Evolutionary conservation across 2,888 invertebrate genomes (phyloP).

Genomic region (Cantharis rustica): DNA sequence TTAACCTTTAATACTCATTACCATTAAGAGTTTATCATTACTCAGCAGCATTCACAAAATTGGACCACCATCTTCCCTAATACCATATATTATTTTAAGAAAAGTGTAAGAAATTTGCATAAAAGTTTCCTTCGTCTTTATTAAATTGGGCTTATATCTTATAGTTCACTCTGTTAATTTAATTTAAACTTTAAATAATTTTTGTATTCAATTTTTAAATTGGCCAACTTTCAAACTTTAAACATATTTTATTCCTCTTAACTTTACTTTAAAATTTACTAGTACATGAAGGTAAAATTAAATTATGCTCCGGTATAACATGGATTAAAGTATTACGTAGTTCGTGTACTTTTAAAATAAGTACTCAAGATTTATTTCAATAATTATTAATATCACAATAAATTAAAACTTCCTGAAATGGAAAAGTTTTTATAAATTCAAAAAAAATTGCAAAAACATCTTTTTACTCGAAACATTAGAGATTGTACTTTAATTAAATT

Average conservation of each 20-base stretch:
- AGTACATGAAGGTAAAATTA: no score
- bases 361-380: no score
- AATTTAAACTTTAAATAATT: neutral
- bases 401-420: no score
- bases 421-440: no score
- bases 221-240: neutral
- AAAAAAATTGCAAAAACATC: no score
- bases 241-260: neutral
- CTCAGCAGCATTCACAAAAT: constrained; percentile 11
- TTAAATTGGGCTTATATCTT: no score
- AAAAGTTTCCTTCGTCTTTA: neutral
- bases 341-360: no score
- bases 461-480: no score
- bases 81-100: neutral
- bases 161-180: neutral
- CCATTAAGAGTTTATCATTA: constrained; percentile 19
- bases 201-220: neutral
- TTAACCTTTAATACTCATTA: constrained; percentile 24
- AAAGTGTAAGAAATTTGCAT: neutral
- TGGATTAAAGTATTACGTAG: no score
- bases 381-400: no score
- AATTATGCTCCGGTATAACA: no score
- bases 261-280: neutral
- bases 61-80: neutral
- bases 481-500: no score